These are phyloP conservation scores for Poeciliopsis prolifica DNA, from an alignment of 2,113 vertebrate species.

Conservation along the genomic window DNA sequence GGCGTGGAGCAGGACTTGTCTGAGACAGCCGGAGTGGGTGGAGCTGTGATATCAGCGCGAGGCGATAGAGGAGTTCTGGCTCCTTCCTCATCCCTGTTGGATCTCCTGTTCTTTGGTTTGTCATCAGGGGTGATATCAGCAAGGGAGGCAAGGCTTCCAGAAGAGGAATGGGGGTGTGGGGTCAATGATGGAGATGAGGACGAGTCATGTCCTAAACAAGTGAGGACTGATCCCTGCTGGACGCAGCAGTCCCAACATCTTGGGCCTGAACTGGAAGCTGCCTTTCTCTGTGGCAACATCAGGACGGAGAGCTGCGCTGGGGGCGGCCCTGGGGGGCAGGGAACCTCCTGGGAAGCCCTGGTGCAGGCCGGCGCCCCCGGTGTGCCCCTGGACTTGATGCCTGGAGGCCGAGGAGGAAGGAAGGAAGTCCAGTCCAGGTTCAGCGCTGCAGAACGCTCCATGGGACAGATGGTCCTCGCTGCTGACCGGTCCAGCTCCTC, in stretches of 20 bases:
- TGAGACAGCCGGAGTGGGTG: constrained; percentile 84
- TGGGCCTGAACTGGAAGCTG: constrained; percentile 72
- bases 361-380: constrained; percentile 63
- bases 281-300: constrained; percentile 28
- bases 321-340: constrained; percentile 16
- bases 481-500: constrained; percentile 5
- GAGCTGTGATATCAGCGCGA: constrained; percentile 85
- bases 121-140: constrained; percentile 92
- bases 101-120: constrained; percentile 88
- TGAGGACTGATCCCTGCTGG: constrained; percentile 62
- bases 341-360: constrained; percentile 64
- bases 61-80: constrained; percentile 86
- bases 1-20: constrained; percentile 87
- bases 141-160: constrained; percentile 80
- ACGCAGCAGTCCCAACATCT: constrained; percentile 62
- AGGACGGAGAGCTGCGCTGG: constrained; percentile 43
- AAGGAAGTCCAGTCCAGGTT: constrained; percentile 88
- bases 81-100: constrained; percentile 74
- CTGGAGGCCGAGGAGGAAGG: constrained; percentile 76
- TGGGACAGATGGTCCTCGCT: constrained; percentile 77
- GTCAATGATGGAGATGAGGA: constrained; percentile 48
- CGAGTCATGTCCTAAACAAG: constrained; percentile 71
- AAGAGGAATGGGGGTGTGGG: constrained; percentile 9
- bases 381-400: constrained; percentile 73
- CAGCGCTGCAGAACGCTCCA: constrained; percentile 85